Conservation (phyloP, 2,888 invertebrate genomes). For the Amblyjoppa proteus region DNA sequence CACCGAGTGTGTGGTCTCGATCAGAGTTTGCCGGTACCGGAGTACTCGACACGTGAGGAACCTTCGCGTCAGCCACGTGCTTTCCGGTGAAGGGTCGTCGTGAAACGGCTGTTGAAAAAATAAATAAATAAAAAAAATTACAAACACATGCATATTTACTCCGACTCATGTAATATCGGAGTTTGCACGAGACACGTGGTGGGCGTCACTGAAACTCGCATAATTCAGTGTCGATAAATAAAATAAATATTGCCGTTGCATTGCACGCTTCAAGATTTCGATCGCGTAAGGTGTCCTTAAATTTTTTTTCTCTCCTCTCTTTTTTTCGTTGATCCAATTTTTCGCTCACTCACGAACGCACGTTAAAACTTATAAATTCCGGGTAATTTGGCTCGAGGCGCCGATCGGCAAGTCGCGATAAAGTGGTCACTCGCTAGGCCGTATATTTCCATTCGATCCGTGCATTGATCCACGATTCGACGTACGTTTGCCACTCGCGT, state of each 20-base stretch:
- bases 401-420: conserved; percentile 57
- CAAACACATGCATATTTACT: background rate
- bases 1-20: conserved; percentile 31
- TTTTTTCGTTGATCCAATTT: conserved; percentile 5
- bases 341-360: conserved; percentile 11
- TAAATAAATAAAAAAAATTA: no score
- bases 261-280: conserved; percentile 45
- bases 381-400: conserved; percentile 47
- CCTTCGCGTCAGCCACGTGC: conserved; percentile 38
- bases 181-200: conserved; percentile 13
- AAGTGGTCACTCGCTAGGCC: conserved; percentile 34
- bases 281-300: conserved; percentile 63
- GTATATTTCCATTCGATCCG: conserved; percentile 32
- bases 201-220: conserved; percentile 30
- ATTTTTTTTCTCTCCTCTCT: conserved; percentile 17
- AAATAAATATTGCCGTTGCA: conserved; percentile 18
- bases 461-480: background rate
- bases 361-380: conserved; percentile 54
- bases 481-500: conserved; percentile 54
- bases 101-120: background rate
- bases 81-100: conserved; percentile 46
- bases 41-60: conserved; percentile 48
- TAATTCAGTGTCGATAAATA: background rate
- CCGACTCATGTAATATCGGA: conserved; percentile 8
- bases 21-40: conserved; percentile 15